Evolutionary conservation across 2,888 invertebrate genomes (phyloP), one percentile per base, ranked within the genome.

Genomic region (Hypena proboscidalis): DNA sequence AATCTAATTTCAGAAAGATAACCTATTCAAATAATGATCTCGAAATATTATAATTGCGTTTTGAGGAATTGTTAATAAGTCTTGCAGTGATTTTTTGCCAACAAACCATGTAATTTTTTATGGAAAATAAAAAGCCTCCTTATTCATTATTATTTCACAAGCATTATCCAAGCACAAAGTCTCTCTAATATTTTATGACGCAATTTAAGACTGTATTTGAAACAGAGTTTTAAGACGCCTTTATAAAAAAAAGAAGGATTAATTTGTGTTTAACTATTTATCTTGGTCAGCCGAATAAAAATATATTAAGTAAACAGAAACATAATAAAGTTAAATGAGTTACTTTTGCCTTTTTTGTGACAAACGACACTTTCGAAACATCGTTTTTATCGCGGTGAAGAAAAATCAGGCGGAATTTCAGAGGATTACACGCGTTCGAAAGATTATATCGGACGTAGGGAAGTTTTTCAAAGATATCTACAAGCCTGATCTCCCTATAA

Each of bases 101-200:
- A 53, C 61, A 66, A 66, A 67, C 70, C 73, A 74, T 74, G 70
- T 73, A 83, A 83, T 84, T 85, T 82, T 78, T 80, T 83, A 85
- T 85, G 83, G 79, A 83, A 85, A 85, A 82, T 77, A 73, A 70
- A 78, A 81, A 78, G 69, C 77, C 80, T 83, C 84, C n/a, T n/a
- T n/a, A 85, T 77, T 79, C 79, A 83, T 85, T 83, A 85, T 85
- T 85, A 85, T 86, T 85, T 83, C 78, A 70, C 75, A 78, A 72
- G 74, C 78, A 77, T 80, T 73, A 73, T 66, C 70, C 68, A 64
- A 74, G 73, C 76, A 74, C 73, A 73, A 80, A 78, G 77, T 70
- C 78, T 58, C 68, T 66, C 78, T 81, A 79, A 84, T 85, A 83
- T 83, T 85, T 84, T 79, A 85, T 78, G 75, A 75, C 67, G 77